Conservation (phyloP, 2,797 vertebrate genomes). For the Gorsachius magnificus region DNA sequence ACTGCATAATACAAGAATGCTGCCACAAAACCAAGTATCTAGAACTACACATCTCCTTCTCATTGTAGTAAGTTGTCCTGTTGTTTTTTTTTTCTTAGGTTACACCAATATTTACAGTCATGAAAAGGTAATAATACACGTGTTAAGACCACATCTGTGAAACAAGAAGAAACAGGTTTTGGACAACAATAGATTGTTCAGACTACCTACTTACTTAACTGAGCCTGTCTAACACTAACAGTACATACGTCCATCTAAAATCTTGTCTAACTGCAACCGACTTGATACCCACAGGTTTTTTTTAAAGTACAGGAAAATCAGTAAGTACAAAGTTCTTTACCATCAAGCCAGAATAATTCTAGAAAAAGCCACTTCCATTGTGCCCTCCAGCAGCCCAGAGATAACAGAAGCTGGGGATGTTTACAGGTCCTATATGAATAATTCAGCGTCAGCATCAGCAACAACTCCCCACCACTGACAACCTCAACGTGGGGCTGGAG, state of each 20-base stretch:
- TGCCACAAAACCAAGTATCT: background rate
- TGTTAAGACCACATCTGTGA: background rate
- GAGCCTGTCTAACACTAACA: background rate
- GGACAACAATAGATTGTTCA: background rate
- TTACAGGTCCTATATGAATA: constrained; percentile 22
- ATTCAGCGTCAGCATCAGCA: constrained; percentile 19
- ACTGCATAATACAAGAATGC: background rate
- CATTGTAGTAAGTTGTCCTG: background rate
- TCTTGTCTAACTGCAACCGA: background rate
- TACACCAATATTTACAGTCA: background rate
- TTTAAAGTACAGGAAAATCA: background rate
- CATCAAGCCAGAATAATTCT: background rate
- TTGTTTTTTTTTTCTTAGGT: background rate
- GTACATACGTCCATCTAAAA: background rate
- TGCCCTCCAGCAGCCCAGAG: background rate
- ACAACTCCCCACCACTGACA: background rate
- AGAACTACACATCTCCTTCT: background rate
- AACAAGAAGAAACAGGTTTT: background rate
- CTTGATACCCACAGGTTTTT: background rate
- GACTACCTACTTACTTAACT: background rate
- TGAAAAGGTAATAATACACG: background rate
- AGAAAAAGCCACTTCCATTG: background rate
- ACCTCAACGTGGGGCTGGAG: background rate
- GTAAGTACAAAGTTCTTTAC: background rate
- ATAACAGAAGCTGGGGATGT: background rate